Conservation (phyloP, 2,797 vertebrate species). For the Lacerta bilineata region DNA sequence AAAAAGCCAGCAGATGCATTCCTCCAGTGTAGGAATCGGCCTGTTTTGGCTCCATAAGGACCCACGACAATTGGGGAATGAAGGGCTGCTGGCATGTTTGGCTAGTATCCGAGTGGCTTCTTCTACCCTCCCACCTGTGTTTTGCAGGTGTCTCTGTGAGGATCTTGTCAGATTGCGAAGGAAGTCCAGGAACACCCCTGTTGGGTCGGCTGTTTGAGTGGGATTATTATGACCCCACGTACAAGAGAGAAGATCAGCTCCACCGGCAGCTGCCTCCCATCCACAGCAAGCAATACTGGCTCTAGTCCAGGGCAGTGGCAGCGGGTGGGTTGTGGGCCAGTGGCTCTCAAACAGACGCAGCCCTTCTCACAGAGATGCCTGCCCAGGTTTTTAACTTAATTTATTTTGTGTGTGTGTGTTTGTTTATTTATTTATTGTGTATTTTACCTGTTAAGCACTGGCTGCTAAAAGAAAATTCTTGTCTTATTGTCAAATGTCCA, state of each 20-base stretch:
- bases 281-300: conserved; percentile 87
- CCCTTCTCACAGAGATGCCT: background rate
- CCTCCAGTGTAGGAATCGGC: background rate
- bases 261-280: conserved; percentile 73
- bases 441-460: background rate
- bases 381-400: too few relatives aligned
- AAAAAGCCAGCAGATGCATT: background rate
- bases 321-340: too few relatives aligned
- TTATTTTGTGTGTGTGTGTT: background rate
- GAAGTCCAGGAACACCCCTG: background rate
- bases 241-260: conserved; percentile 78
- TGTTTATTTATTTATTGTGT: background rate
- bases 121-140: background rate
- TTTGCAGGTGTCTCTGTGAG: conserved; percentile 84
- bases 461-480: background rate
- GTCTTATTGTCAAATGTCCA: background rate
- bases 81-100: background rate
- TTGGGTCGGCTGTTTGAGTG: conserved; percentile 79
- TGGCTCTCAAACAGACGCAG: too few relatives aligned
- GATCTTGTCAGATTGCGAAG: conserved; percentile 87
- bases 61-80: background rate
- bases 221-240: conserved; percentile 88
- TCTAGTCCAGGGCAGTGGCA: conserved; percentile 61
- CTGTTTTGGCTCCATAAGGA: background rate
- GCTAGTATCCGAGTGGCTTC: fast-evolving